These are phyloP conservation scores for Ornithoptera priamus DNA, from an alignment of 2,888 invertebrate genomes.

Conservation along the genomic window DNA sequence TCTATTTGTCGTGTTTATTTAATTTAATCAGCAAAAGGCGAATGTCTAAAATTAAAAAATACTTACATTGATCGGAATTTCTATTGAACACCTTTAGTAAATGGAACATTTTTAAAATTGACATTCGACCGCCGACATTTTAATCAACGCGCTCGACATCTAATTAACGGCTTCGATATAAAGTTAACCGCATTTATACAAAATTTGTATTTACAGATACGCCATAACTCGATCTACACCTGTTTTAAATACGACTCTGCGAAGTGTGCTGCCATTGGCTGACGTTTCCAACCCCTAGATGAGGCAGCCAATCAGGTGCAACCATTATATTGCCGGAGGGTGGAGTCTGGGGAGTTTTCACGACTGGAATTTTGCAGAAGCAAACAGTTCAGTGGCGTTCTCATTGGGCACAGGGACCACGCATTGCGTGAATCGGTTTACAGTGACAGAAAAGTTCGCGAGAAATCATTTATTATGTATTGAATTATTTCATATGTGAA, in stretches of 20 bases:
- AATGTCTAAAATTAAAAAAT: not conserved
- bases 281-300: conserved; percentile 64
- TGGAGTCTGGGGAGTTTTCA: conserved; percentile 73
- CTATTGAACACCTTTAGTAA: conserved; percentile 2
- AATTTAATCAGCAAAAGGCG: too few relatives aligned
- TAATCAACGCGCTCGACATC: conserved; percentile 44
- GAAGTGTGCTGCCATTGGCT: conserved; percentile 56
- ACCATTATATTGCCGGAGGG: conserved; percentile 56
- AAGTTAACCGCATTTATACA: conserved; percentile 66
- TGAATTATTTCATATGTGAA: conserved; percentile 47
- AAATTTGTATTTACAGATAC: conserved; percentile 64
- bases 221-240: conserved; percentile 77
- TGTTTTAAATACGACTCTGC: conserved; percentile 65
- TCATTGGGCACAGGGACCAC: conserved; percentile 45
- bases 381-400: conserved; percentile 62
- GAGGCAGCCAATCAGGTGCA: conserved; percentile 57
- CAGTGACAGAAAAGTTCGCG: conserved; percentile 39
- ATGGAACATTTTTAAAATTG: conserved; percentile 16
- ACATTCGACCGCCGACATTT: conserved; percentile 25
- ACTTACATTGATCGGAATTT: not conserved
- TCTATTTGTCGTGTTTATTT: too few relatives aligned
- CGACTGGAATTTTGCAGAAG: conserved; percentile 58
- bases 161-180: conserved; percentile 58
- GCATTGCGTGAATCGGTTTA: conserved; percentile 35
- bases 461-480: conserved; percentile 32